phyloP scores from a whole-genome alignment of 2,113 vertebrate species.

The Cebidichthys violaceus region DNA sequence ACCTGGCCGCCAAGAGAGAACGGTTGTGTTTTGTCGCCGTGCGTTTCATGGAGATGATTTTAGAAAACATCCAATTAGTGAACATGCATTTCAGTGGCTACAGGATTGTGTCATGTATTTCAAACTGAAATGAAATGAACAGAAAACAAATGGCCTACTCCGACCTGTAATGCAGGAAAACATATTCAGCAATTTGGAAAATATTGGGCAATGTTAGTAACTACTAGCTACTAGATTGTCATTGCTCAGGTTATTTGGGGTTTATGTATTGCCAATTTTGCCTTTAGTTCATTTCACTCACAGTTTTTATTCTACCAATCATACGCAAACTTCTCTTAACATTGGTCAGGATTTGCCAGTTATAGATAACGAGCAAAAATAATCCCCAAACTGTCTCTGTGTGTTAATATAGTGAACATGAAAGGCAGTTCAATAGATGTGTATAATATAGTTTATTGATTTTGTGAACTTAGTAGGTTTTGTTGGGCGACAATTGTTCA shows the following conservation, averaged over 20 bases:
- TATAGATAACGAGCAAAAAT: constrained; percentile 7
- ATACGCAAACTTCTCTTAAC: not conserved
- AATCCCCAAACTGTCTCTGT: not conserved
- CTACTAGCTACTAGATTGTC: not conserved
- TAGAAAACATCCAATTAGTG: not conserved
- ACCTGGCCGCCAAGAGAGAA: not conserved
- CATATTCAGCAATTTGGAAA: not conserved
- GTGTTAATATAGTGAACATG: not conserved
- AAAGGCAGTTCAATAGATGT: not conserved
- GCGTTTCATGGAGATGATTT: not conserved
- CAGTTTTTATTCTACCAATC: not conserved
- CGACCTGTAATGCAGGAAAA: not conserved
- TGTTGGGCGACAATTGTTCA: not conserved
- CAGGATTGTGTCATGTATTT: too few species aligned
- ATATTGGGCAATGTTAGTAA: not conserved
- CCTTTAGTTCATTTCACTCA: not conserved
- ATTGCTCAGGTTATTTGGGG: not conserved
- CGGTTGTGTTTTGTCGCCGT: not conserved
- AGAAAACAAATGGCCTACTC: not conserved
- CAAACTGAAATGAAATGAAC: not conserved
- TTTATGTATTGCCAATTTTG: not conserved
- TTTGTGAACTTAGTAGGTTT: not conserved
- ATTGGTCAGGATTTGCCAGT: not conserved
- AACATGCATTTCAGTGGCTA: not conserved
- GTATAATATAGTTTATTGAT: not conserved